Evolutionary conservation across 2,797 vertebrate species (phyloP), one percentile per base, ranked within the genome.

Genomic region (Lagocephalus sceleratus): DNA sequence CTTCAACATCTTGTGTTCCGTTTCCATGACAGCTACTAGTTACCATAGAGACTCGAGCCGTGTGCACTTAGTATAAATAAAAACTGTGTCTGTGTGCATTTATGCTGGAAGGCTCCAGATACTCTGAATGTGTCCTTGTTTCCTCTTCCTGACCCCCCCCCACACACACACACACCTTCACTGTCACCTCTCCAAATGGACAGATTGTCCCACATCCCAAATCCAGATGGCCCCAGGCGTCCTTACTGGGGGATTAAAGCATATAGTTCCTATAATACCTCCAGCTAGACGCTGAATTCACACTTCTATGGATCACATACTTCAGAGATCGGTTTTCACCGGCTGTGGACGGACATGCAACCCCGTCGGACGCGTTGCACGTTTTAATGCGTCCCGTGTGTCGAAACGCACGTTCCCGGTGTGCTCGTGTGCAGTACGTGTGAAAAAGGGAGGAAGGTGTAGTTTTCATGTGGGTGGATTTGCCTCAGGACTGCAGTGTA

Each of bases 41-140:
- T 90, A 87, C 90, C 89, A 89, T 90, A 90, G 90, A 87, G 87
- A 92, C 86, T 64, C 76, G 74, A 76, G 68, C 81, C 81, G 82
- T 77, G 85, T 79, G 75, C 65, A 64, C 69, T 85, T 79, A 64
- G 64, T 77, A 66, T 79, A 81, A 79, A 70, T 79, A 65, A 81
- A 85, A 74, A 49, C 26, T 71, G 59, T 66, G 20, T 43, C 4
- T 45, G 43, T 44, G 7, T 51, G 35, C 63, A 43, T 51, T 26
- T 66, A 40, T 69, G 5, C 41, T 16, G 7, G 5, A n/a, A 9
- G 8, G 10, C 40, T 9, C 40, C 40, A 42, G 2, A 42, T 10
- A 42, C 42, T 45, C 9, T 12, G 2, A 43, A 65, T 75, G 64
- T 68, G 54, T 69, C 58, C 73, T 39, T 68, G 54, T 46, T 41